Evolutionary conservation across 1,140 invertebrate genomes (phyloP).

Genomic region (Rhizoglyphus robini): DNA sequence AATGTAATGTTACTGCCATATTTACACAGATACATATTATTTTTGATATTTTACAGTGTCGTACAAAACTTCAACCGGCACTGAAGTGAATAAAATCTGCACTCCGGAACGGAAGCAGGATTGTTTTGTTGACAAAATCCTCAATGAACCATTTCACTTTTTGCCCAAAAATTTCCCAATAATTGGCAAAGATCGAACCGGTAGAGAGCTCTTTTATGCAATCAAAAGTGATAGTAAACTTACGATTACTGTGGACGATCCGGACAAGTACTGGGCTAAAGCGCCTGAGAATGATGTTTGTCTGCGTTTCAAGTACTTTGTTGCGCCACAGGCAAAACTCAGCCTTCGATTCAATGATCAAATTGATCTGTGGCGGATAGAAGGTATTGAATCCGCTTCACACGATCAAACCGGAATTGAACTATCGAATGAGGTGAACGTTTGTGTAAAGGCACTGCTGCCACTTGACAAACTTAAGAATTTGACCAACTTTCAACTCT

Average conservation of each 20-base stretch:
- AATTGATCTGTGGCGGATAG: background rate
- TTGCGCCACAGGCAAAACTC: background rate
- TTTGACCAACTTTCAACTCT: background rate
- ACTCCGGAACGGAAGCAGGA: background rate
- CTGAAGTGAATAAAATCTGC: too few relatives aligned
- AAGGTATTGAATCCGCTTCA: background rate
- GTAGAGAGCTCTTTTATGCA: background rate
- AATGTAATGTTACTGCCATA: too few relatives aligned
- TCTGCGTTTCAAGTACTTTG: background rate
- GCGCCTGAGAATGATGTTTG: background rate
- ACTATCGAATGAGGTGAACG: background rate
- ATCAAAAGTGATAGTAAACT: background rate
- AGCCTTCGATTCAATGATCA: background rate
- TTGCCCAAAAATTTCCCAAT: background rate
- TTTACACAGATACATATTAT: too few relatives aligned
- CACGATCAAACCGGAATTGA: background rate
- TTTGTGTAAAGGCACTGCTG: background rate
- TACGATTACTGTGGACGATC: background rate
- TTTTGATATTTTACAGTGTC: too few relatives aligned
- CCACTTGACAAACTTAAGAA: background rate
- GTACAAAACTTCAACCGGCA: too few relatives aligned
- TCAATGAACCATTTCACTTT: background rate
- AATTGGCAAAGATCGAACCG: background rate
- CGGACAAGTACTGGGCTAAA: background rate
- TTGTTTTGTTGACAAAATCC: background rate